Evolutionary conservation across 2,797 vertebrate species (phyloP).

Genomic region (Sus cebifrons): DNA sequence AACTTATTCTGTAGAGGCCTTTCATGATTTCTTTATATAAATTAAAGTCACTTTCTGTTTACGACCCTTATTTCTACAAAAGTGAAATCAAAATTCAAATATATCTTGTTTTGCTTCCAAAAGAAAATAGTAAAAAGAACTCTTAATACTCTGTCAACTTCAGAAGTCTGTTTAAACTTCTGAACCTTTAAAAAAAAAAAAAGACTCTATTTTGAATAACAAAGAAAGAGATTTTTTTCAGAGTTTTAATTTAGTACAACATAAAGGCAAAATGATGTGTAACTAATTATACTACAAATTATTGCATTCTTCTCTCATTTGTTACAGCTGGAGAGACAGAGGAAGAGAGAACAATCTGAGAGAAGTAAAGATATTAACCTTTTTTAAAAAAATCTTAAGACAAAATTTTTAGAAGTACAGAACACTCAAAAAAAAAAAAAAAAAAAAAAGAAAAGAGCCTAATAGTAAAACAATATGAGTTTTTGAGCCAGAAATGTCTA

Average conservation of each 20-base stretch:
- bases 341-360: background rate
- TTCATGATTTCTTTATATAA: slow-evolving; percentile 17
- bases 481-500: background rate
- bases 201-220: background rate
- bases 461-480: background rate
- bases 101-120: background rate
- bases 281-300: slow-evolving; percentile 16
- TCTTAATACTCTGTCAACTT: slow-evolving; percentile 32
- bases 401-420: background rate
- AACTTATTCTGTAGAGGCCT: background rate
- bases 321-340: background rate
- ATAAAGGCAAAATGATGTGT: slow-evolving; percentile 61
- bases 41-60: background rate
- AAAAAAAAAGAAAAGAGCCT: background rate
- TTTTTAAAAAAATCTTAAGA: background rate
- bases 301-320: slow-evolving; percentile 27
- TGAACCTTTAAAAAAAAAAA: background rate
- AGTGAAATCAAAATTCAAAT: slow-evolving; percentile 53
- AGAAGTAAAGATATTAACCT: background rate
- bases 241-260: slow-evolving; percentile 43
- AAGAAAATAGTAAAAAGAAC: background rate
- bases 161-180: slow-evolving; percentile 47
- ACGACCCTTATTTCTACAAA: background rate
- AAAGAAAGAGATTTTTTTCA: slow-evolving; percentile 12
- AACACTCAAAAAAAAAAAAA: background rate